phyloP scores from a whole-genome alignment of 1,140 invertebrate species.

The Nasonia longicornis region DNA sequence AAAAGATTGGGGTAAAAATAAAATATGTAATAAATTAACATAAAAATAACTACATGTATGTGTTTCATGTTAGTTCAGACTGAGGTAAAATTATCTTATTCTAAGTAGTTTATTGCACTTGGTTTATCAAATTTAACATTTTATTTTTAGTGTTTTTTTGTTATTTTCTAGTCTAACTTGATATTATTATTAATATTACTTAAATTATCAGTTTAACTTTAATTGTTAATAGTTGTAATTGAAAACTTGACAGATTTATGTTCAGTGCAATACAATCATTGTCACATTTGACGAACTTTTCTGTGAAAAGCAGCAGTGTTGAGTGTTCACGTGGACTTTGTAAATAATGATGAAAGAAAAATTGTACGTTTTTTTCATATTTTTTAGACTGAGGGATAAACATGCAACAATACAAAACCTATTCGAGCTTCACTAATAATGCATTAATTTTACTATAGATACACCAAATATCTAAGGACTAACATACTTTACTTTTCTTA shows the following conservation, averaged over 20 bases:
- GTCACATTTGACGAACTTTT: not conserved
- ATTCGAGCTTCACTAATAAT: constrained; percentile 47
- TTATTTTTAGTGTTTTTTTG: not conserved
- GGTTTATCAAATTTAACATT: not conserved
- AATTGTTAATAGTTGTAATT: not conserved
- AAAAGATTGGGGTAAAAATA: constrained; percentile 52
- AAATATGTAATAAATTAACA: constrained; percentile 37
- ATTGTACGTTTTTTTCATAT: constrained; percentile 19
- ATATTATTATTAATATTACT: too few relatives aligned
- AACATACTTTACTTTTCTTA: not conserved
- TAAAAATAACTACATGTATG: constrained; percentile 38
- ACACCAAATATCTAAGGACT: constrained; percentile 31
- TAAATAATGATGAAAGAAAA: constrained; percentile 35
- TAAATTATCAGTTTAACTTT: too few relatives aligned
- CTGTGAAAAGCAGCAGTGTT: not conserved
- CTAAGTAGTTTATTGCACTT: too few relatives aligned
- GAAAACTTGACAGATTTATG: not conserved
- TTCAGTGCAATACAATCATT: not conserved
- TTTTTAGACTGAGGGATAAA: constrained; percentile 31
- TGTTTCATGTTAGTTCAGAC: not conserved
- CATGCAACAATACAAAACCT: constrained; percentile 44
- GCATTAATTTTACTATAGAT: constrained; percentile 15
- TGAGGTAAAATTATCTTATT: constrained; percentile 11
- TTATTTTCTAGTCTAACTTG: too few relatives aligned
- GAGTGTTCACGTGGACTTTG: not conserved